Evolutionary conservation across 2,888 invertebrate species (phyloP).

Genomic region (Chamaedrilus cognettii): DNA sequence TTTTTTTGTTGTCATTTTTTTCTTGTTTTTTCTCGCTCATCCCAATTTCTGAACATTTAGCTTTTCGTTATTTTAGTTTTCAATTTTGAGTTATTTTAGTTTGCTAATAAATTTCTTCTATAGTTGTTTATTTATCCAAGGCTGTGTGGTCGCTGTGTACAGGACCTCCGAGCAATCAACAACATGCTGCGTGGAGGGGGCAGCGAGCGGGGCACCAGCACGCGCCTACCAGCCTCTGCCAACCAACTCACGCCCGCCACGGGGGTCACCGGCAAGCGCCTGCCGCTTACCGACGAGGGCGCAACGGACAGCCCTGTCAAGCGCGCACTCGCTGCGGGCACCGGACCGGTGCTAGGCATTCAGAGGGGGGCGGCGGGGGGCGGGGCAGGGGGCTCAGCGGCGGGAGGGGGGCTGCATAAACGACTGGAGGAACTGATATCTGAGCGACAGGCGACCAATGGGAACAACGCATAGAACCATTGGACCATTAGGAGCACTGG

Average conservation of each 20-base stretch:
- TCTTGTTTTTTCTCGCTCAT: no score
- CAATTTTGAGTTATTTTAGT: no score
- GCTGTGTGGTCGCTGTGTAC: slow-evolving; percentile 10
- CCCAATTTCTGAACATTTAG: no score
- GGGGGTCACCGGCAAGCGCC: slow-evolving; percentile 6
- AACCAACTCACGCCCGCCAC: background rate
- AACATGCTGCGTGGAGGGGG: slow-evolving; percentile 29
- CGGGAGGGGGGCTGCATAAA: slow-evolving; percentile 6
- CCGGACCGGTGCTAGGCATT: background rate
- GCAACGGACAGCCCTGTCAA: slow-evolving; percentile 11
- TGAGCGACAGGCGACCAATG: slow-evolving; percentile 16
- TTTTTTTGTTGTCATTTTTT: background rate
- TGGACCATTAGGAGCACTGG: no score
- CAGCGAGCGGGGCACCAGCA: slow-evolving; percentile 11
- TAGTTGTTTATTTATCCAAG: no score
- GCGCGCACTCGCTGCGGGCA: background rate
- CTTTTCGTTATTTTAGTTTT: no score
- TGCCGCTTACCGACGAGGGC: slow-evolving; percentile 15
- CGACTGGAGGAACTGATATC: slow-evolving; percentile 16
- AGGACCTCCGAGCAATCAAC: slow-evolving; percentile 36
- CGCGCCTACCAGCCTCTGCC: background rate
- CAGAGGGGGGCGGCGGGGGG: background rate
- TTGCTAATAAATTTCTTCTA: no score
- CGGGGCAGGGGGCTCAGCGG: background rate
- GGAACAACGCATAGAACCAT: no score